Evolutionary conservation across 2,888 invertebrate species (phyloP).

Genomic region (Cremastinae sp.): DNA sequence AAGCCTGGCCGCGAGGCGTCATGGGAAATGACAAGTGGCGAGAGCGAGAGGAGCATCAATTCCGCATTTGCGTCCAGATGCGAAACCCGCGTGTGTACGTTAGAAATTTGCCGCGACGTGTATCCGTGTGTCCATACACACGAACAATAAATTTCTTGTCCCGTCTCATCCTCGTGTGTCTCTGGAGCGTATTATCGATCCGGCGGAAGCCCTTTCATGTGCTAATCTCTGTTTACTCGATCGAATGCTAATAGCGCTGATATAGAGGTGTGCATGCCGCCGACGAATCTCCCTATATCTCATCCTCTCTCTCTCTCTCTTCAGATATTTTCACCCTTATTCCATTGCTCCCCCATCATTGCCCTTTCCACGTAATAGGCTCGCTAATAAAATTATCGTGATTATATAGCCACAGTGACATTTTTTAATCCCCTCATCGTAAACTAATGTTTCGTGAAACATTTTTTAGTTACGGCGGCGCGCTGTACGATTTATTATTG

Average conservation of each 20-base stretch:
- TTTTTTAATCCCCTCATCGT: neutral
- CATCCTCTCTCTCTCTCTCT: constrained; percentile 39
- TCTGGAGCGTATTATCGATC: constrained; percentile 63
- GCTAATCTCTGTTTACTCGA: constrained; percentile 79
- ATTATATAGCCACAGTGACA: constrained; percentile 31
- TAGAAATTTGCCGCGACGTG: constrained; percentile 36
- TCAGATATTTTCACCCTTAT: constrained; percentile 27
- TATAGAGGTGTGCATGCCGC: constrained; percentile 51
- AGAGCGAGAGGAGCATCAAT: constrained; percentile 58
- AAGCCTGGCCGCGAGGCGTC: constrained; percentile 78
- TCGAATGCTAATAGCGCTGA: constrained; percentile 67
- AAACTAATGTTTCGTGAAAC: neutral
- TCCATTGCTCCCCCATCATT: constrained; percentile 17
- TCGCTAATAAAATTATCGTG: constrained; percentile 58
- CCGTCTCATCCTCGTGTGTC: constrained; percentile 44
- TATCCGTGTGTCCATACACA: constrained; percentile 16
- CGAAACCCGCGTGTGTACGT: constrained; percentile 39
- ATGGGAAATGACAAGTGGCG: constrained; percentile 80
- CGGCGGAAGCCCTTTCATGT: constrained; percentile 72
- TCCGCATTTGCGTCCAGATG: constrained; percentile 20
- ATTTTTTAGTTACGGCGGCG: no score
- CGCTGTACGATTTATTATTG: neutral
- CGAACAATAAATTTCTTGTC: constrained; percentile 47
- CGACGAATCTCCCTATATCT: neutral
- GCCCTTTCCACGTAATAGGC: constrained; percentile 27